A percentile compares a stretch with the other conserved stretches of the same genome.
Conservation (phyloP, 2,113 vertebrate species). For the Sceloporus tristichus region DNA sequence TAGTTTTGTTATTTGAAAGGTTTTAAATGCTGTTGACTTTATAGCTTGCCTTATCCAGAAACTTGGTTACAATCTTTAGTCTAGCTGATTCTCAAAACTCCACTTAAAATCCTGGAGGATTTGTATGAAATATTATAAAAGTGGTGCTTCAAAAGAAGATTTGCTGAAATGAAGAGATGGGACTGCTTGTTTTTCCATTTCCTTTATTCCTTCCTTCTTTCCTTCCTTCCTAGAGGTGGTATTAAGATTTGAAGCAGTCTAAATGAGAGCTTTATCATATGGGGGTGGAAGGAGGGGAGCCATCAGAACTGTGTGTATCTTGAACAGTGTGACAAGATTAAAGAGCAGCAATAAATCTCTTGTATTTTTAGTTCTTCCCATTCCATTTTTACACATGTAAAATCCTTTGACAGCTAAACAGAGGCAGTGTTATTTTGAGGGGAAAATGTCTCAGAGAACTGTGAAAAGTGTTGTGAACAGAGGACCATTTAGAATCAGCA, state of each 20-base stretch:
- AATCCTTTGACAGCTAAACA: neutral
- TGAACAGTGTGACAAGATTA: slow-evolving; percentile 41
- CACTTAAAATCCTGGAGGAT: slow-evolving; percentile 9
- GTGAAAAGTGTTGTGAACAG: neutral
- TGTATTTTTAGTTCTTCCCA: slow-evolving; percentile 34
- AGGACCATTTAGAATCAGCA: neutral
- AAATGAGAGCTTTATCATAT: slow-evolving; percentile 9
- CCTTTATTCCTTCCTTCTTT: too few relatives aligned
- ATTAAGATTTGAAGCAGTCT: neutral
- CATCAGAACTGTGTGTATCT: slow-evolving; percentile 45
- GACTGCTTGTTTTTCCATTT: neutral
- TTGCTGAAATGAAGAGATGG: slow-evolving; percentile 2
- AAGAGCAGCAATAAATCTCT: slow-evolving; percentile 30
- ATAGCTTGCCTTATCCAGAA: slow-evolving; percentile 18
- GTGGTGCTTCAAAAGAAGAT: slow-evolving; percentile 45
- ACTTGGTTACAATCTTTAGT: neutral
- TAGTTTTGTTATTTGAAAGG: slow-evolving; percentile 41
- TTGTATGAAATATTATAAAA: slow-evolving; percentile 54
- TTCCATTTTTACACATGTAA: slow-evolving; percentile 21
- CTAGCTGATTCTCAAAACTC: slow-evolving; percentile 14
- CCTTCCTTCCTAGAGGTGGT: neutral
- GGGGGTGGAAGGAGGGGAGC: neutral
- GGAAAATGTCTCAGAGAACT: neutral
- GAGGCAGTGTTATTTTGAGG: neutral
- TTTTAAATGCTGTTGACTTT: slow-evolving; percentile 59